Percentiles rank a stretch among this genome's conserved stretches.
Evolutionary conservation across 2,797 vertebrate species (phyloP).

Genomic region (Coranthus polyacanthus): DNA sequence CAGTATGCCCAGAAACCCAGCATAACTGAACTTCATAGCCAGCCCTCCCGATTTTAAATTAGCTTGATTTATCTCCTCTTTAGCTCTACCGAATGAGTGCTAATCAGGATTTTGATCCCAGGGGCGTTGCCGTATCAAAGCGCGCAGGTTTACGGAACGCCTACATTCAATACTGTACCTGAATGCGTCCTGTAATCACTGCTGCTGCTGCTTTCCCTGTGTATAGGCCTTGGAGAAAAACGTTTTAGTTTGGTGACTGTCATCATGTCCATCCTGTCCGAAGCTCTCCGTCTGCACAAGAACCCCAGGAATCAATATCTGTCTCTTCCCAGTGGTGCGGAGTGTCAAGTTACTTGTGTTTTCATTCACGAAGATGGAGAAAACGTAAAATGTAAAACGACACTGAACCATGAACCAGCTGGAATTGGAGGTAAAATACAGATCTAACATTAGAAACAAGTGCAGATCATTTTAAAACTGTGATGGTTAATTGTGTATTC

Average conservation of each 20-base stretch:
- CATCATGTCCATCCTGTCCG: neutral
- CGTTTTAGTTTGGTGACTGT: neutral
- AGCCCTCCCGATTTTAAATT: no score
- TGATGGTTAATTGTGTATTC: no score
- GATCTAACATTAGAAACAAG: neutral
- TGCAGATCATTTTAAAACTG: neutral
- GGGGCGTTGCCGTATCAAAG: no score
- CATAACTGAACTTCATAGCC: no score
- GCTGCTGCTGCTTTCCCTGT: no score
- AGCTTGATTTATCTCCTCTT: no score
- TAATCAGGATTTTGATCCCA: no score
- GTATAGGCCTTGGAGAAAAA: neutral
- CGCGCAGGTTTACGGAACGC: no score
- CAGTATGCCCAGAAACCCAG: no score
- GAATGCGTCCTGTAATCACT: no score
- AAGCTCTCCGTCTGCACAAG: neutral
- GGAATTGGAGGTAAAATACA: constrained; percentile 19
- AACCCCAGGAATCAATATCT: constrained; percentile 6
- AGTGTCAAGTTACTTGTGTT: constrained; percentile 27
- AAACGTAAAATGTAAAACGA: constrained; percentile 28
- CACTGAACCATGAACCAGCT: constrained; percentile 5
- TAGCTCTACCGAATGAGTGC: no score
- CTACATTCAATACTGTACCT: no score
- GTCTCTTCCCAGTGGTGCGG: neutral
- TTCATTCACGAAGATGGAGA: constrained; percentile 16